Base-by-base conservation (phyloP, 2,797 vertebrate species). In the Acanthiza pusilla region DNA sequence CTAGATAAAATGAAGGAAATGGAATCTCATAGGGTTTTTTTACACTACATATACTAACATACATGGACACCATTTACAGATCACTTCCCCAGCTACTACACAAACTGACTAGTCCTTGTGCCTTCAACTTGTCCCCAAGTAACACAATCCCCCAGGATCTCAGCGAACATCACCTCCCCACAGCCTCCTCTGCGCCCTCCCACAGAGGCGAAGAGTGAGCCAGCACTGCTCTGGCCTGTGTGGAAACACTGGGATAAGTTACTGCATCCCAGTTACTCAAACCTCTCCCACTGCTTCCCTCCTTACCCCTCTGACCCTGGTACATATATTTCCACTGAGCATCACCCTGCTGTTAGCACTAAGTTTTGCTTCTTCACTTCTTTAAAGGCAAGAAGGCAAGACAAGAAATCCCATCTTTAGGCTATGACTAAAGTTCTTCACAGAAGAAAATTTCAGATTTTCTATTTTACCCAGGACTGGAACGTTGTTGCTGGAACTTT, bases 361-460 rank as follows among this genome's bases (percentile, higher is more conserved):
- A 62, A 21, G 21, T 38, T 92, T 93, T 58, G n/a, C 3, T 16
- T 40, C 32, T 85, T 78, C 19, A 16, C 16, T 40, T 65, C 36
- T 79, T 68, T 47, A 79, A 93, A 93, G 72, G 19, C 12, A 83
- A 60, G 63, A 93, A 93, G 72, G 19, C 12, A 83, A 60, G 63
- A 38, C 43, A 58, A 81, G 54, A 71, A 74, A 67, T 17, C 5
- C 22, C 30, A 42, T 10, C 8, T 58, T 40, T 51, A 30, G 53
- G 16, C 29, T 85, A 42, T 2, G 8, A 18, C 7, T 67, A 11
- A 89, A 80, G n/a, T 23, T 83, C 54, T 80, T 80, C 42, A 68
- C 7, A 74, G 32, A 55, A 78, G 40, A 16, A 4, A 21, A 36
- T 62, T 62, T 40, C n/a, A 72, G 36, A 25, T 47, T 77, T 78